Conservation (phyloP, 2,888 invertebrate genomes). For the Leucoptera coffeella region DNA sequence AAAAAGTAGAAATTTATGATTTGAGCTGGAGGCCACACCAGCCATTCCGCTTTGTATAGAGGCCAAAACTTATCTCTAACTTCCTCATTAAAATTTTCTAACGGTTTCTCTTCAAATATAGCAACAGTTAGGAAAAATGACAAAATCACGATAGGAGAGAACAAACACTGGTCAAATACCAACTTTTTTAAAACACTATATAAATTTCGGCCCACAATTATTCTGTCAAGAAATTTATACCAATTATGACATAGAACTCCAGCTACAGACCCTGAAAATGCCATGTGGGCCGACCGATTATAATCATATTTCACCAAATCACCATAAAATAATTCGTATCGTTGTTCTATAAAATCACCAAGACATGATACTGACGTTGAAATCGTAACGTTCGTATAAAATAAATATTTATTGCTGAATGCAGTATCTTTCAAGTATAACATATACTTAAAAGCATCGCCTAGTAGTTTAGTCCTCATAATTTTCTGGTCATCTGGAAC, state of each 20-base stretch:
- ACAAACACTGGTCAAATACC: conserved; percentile 73
- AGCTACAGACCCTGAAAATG: conserved; percentile 67
- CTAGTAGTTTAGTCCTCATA: no score
- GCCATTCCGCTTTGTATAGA: conserved; percentile 82
- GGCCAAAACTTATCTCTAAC: conserved; percentile 67
- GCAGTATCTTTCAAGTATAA: conserved; percentile 20
- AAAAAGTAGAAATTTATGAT: conserved; percentile 86
- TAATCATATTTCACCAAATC: conserved; percentile 52
- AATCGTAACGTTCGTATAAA: conserved; percentile 74
- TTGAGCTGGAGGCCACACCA: conserved; percentile 91
- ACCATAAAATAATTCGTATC: conserved; percentile 60
- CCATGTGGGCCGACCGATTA: conserved; percentile 68
- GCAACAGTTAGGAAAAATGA: conserved; percentile 74
- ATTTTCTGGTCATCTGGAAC: no score
- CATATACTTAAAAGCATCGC: no score
- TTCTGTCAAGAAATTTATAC: conserved; percentile 72
- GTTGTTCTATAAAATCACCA: conserved; percentile 78
- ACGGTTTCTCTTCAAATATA: conserved; percentile 59
- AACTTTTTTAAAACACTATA: conserved; percentile 69
- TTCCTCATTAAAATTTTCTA: conserved; percentile 59
- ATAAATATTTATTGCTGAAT: conserved; percentile 60
- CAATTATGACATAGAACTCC: conserved; percentile 82
- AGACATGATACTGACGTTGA: conserved; percentile 68
- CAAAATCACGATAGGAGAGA: conserved; percentile 73
- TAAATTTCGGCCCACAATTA: conserved; percentile 63